phyloP scores from a whole-genome alignment of 92 coral and sea anemone genomes.

The Siderastrea siderea region DNA sequence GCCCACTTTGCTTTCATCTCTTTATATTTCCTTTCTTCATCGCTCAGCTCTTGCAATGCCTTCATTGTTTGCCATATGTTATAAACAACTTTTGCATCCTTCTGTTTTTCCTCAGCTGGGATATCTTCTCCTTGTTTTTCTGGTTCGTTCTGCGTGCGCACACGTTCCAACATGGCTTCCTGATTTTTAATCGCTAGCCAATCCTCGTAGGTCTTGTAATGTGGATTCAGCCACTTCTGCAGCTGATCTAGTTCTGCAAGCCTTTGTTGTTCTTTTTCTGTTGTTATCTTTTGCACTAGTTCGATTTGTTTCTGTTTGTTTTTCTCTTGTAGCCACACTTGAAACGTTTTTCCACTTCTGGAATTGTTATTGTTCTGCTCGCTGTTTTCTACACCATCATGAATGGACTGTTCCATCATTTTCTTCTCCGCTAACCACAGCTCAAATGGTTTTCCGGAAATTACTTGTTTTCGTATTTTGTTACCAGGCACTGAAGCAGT shows the following conservation, averaged over 20 bases:
- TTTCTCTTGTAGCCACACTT: slow-evolving; percentile 93
- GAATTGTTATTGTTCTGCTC: slow-evolving; percentile 34
- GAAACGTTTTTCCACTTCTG: slow-evolving; percentile 85
- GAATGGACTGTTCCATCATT: slow-evolving; percentile 32
- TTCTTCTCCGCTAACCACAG: slow-evolving; percentile 92
- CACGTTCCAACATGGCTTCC: slow-evolving; percentile 77
- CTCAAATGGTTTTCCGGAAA: slow-evolving; percentile 74
- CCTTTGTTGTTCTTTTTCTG: slow-evolving; percentile 73
- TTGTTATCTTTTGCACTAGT: slow-evolving; percentile 78
- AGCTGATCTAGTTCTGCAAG: slow-evolving; percentile 68
- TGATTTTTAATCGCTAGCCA: slow-evolving; percentile 92
- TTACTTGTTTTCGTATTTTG: slow-evolving; percentile 57
- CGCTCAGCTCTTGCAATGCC: slow-evolving; percentile 81
- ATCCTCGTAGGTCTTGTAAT: slow-evolving; percentile 90
- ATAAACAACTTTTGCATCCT: slow-evolving; percentile 87
- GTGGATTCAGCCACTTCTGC: slow-evolving; percentile 81
- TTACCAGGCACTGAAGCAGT: slow-evolving; percentile 1
- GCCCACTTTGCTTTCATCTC: slow-evolving; percentile 97
- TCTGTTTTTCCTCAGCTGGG: slow-evolving; percentile 73
- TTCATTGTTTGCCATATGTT: slow-evolving; percentile 95
- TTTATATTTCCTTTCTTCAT: slow-evolving; percentile 77
- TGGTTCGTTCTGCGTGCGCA: slow-evolving; percentile 80
- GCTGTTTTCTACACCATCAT: slow-evolving; percentile 11
- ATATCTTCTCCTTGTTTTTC: slow-evolving; percentile 41
- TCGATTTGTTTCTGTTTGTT: slow-evolving; percentile 79